Evolutionary conservation across 1,140 invertebrate genomes (phyloP).

Genomic region (Brachionus sp.): DNA sequence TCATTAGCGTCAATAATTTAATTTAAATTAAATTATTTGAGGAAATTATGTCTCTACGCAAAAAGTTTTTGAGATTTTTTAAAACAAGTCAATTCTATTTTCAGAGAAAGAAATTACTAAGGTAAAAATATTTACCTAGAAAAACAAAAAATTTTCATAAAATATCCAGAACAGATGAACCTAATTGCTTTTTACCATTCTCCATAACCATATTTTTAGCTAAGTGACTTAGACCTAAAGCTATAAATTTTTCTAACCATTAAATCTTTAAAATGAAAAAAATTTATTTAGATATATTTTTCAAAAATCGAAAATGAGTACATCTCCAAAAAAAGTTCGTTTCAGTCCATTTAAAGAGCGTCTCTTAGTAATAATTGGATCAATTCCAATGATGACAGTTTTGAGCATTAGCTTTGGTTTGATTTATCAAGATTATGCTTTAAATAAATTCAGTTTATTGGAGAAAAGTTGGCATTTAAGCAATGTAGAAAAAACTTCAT

Average conservation of each 20-base stretch:
- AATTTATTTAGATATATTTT: conserved; percentile 8
- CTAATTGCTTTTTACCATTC: background rate
- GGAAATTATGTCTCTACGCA: background rate
- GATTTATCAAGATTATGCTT: background rate
- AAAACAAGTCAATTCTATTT: background rate
- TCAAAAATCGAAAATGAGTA: background rate
- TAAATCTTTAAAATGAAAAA: background rate
- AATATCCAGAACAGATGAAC: background rate
- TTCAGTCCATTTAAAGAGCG: background rate
- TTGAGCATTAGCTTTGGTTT: background rate
- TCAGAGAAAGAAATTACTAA: background rate
- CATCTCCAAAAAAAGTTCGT: background rate
- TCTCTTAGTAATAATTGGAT: background rate
- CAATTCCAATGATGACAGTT: background rate
- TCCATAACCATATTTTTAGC: background rate
- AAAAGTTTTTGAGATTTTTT: background rate
- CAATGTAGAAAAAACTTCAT: conserved; percentile 30
- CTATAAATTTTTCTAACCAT: background rate
- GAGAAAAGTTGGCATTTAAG: conserved; percentile 31
- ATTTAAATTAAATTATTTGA: background rate
- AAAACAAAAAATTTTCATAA: background rate
- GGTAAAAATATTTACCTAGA: conserved; percentile 4
- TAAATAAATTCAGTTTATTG: background rate
- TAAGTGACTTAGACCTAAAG: background rate
- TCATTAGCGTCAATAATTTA: background rate